phyloP scores from a whole-genome alignment of 2,888 invertebrate species.

The Scaptodrosophila latifasciaeformis region DNA sequence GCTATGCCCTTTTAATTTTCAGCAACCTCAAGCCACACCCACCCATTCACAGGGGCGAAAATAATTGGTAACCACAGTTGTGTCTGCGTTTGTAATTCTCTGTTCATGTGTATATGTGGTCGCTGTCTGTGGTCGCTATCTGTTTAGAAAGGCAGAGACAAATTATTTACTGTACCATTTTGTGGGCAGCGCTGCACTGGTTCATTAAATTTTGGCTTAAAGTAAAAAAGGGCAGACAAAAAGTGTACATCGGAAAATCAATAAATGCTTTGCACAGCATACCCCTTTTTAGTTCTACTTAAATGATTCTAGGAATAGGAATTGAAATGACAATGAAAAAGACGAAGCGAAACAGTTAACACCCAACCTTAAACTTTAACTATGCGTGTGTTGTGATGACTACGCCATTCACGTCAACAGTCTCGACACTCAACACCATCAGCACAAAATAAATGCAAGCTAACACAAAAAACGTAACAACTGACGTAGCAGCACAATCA shows the following conservation, averaged over 20 bases:
- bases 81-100: constrained; percentile 19
- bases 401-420: constrained; percentile 14
- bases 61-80: constrained; percentile 50
- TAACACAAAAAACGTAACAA: constrained; percentile 16
- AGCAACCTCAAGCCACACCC: constrained; percentile 59
- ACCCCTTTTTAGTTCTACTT: not conserved
- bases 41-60: constrained; percentile 30
- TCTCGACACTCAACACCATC: not conserved
- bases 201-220: too few species aligned
- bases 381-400: constrained; percentile 9
- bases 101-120: constrained; percentile 8
- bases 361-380: constrained; percentile 29
- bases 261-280: constrained; percentile 34
- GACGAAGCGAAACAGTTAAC: constrained; percentile 17
- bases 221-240: not conserved
- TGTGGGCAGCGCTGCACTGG: too few species aligned
- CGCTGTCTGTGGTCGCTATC: constrained; percentile 16
- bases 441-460: not conserved
- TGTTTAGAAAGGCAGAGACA: constrained; percentile 5
- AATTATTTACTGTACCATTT: constrained; percentile 18
- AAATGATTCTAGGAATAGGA: not conserved
- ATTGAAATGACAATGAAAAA: constrained; percentile 15
- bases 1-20: constrained; percentile 47
- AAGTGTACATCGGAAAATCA: constrained; percentile 34
- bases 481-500: constrained; percentile 36